phyloP scores from a whole-genome alignment of 2,113 vertebrate genomes.

The Tapirus terrestris region DNA sequence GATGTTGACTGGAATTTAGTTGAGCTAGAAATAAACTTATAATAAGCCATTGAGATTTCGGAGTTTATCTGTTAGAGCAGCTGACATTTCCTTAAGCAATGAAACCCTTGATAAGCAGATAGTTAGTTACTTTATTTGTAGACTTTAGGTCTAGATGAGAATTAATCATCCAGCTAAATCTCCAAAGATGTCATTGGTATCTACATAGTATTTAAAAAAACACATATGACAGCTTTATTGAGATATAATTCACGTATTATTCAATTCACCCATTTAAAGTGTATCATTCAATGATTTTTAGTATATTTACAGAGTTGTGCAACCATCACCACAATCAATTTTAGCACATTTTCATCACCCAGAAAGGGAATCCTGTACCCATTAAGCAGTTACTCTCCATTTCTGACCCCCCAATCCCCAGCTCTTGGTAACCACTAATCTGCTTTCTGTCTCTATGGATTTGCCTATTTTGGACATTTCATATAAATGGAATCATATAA shows the following conservation, averaged over 20 bases:
- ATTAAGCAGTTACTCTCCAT: neutral
- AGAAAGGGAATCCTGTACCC: neutral
- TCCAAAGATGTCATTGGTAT: neutral
- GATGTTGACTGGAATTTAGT: neutral
- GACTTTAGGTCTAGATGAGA: neutral
- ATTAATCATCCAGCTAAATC: neutral
- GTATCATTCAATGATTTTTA: neutral
- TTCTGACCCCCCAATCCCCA: neutral
- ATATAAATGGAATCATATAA: neutral
- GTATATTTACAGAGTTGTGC: neutral
- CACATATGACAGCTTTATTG: neutral
- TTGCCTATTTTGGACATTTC: neutral
- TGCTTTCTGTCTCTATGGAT: neutral
- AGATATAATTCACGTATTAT: neutral
- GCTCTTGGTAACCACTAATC: neutral
- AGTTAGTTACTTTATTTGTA: neutral
- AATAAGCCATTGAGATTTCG: neutral
- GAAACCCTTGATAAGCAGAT: neutral
- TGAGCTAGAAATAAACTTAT: conserved; percentile 30
- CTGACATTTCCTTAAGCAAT: conserved; percentile 11
- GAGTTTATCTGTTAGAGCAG: neutral
- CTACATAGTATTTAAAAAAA: neutral
- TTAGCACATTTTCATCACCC: neutral
- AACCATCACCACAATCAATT: neutral
- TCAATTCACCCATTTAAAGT: neutral